Conservation (phyloP, 2,113 vertebrate species). For the Jaculus jaculus region DNA sequence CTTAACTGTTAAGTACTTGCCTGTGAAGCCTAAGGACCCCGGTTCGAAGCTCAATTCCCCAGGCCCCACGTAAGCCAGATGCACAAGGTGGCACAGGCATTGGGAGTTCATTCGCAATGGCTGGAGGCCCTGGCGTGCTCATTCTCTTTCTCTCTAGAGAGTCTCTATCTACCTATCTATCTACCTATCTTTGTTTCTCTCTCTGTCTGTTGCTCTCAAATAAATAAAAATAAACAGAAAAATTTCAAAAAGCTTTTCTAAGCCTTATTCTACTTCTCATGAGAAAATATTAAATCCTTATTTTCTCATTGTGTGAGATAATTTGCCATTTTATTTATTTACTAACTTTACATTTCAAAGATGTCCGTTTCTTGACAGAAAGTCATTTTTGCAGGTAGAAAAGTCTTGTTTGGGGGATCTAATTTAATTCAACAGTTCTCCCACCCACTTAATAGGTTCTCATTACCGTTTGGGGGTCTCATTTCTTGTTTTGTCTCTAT, state of each 20-base stretch:
- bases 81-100: too few species aligned
- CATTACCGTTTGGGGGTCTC: neutral
- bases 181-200: too few species aligned
- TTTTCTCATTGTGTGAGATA: neutral
- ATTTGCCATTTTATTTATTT: neutral
- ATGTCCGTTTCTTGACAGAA: neutral
- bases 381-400: neutral
- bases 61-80: too few species aligned
- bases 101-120: too few species aligned
- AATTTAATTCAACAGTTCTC: neutral
- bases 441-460: neutral
- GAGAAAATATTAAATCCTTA: neutral
- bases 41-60: too few species aligned
- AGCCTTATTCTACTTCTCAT: neutral
- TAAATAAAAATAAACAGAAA: too few species aligned
- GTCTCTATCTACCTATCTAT: too few species aligned
- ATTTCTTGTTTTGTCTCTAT: conserved; percentile 7
- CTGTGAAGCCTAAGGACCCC: too few species aligned
- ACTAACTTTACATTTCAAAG: conserved; percentile 1
- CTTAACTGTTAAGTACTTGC: too few species aligned
- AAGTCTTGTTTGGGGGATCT: neutral
- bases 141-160: too few species aligned
- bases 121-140: too few species aligned
- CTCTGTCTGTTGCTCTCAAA: too few species aligned
- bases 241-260: neutral